A percentile compares a stretch with the other conserved stretches of the same genome.
These are phyloP conservation scores for Porites lutea DNA, from an alignment of 64 coral and sea anemone species.

Conservation along the genomic window DNA sequence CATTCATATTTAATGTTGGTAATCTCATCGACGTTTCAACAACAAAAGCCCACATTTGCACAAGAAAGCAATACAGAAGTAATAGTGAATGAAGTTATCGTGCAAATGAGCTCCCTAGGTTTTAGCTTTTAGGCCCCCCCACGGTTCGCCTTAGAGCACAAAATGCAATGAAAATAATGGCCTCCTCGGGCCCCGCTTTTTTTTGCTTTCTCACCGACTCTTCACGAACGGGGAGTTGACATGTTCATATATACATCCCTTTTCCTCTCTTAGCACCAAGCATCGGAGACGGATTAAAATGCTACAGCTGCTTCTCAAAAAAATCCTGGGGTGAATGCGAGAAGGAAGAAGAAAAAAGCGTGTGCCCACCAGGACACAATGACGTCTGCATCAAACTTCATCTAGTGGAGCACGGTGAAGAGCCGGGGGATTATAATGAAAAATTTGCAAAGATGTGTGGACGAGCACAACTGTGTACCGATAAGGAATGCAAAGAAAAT, in stretches of 20 bases:
- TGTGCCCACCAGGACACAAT: neutral
- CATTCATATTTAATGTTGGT: too few species aligned
- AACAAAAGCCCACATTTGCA: too few species aligned
- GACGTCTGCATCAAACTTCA: neutral
- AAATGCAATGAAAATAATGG: too few species aligned
- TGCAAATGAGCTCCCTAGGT: too few species aligned
- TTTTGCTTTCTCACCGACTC: too few species aligned
- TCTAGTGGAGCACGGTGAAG: neutral
- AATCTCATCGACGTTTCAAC: too few species aligned
- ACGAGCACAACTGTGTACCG: neutral
- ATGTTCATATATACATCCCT: neutral
- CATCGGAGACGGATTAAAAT: neutral
- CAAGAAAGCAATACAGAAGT: too few species aligned
- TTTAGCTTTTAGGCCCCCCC: too few species aligned
- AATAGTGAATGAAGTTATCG: too few species aligned
- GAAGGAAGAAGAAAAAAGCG: neutral
- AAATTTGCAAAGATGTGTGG: neutral
- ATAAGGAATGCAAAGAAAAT: neutral
- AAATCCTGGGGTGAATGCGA: constrained; percentile 17
- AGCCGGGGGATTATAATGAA: neutral
- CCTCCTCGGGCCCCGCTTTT: too few species aligned
- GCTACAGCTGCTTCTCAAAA: neutral
- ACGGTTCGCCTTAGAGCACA: too few species aligned
- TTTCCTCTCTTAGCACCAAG: neutral
- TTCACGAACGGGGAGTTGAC: too few species aligned